Percentiles rank a stretch among this genome's conserved stretches.
These are phyloP conservation scores for Anastrepha obliqua DNA, from an alignment of 1,140 invertebrate genomes.

Conservation along the genomic window DNA sequence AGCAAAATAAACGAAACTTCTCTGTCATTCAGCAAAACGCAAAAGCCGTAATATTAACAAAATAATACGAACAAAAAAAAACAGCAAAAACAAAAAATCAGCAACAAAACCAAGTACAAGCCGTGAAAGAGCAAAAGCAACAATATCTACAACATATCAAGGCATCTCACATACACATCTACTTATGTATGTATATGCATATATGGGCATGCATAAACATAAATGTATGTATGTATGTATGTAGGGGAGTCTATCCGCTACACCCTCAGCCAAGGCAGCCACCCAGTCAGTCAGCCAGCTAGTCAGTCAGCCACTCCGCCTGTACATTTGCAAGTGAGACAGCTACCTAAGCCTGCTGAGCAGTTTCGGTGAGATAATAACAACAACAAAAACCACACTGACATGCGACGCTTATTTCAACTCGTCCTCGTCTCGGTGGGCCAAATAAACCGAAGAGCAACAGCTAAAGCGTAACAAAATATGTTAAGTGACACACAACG, in stretches of 20 bases:
- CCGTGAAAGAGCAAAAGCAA: conserved; percentile 42
- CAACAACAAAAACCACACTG: background rate
- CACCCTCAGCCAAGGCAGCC: background rate
- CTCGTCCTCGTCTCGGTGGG: conserved; percentile 42
- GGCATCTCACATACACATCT: background rate
- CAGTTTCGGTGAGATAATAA: background rate
- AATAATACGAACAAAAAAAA: conserved; percentile 11
- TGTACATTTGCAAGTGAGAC: background rate
- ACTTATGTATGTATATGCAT: no score
- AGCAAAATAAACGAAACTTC: conserved; percentile 22
- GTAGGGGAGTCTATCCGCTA: background rate
- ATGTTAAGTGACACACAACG: background rate
- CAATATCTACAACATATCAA: background rate
- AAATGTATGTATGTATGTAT: background rate
- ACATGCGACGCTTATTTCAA: conserved; percentile 16
- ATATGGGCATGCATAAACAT: background rate
- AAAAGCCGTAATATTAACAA: conserved; percentile 30
- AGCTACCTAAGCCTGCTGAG: conserved; percentile 5
- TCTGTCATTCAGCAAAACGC: background rate
- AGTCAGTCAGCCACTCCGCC: background rate
- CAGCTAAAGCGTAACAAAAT: conserved; percentile 29
- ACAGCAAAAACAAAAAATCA: background rate
- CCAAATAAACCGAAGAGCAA: conserved; percentile 31
- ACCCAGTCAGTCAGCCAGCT: background rate
- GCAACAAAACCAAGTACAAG: background rate